These are phyloP conservation scores for Rotaria sp. DNA, from an alignment of 2,888 invertebrate genomes.

Conservation along the genomic window DNA sequence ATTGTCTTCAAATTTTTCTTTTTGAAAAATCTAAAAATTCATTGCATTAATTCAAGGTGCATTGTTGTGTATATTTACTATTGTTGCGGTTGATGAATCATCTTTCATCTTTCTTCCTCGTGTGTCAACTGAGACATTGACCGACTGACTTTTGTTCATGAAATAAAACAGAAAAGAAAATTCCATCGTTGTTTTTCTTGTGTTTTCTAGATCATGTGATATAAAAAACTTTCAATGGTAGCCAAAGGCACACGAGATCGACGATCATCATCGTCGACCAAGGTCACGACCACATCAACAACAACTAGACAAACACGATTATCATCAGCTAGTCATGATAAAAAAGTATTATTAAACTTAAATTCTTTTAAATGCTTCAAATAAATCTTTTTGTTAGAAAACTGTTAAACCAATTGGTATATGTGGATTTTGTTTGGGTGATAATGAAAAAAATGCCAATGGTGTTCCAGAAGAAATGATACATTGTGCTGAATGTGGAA, in stretches of 20 bases:
- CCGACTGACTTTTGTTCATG: background rate
- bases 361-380: background rate
- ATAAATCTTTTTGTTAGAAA: background rate
- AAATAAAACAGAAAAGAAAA: background rate
- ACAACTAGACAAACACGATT: background rate
- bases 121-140: background rate
- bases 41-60: background rate
- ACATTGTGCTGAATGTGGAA: constrained; percentile 75
- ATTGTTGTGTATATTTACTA: background rate
- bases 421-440: constrained; percentile 80
- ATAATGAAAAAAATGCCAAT: constrained; percentile 66
- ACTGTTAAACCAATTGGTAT: constrained; percentile 57
- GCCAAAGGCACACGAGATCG: background rate
- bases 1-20: background rate
- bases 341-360: background rate
- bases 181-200: no score
- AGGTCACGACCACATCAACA: background rate
- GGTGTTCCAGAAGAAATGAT: constrained; percentile 71
- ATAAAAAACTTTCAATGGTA: background rate
- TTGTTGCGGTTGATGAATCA: background rate
- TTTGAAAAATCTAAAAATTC: background rate
- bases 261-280: background rate
- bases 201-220: background rate
- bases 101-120: background rate
- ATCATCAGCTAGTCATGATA: background rate